A percentile compares a stretch with the other conserved stretches of the same genome.
These are phyloP conservation scores for Dasysyrphus albostriatus DNA, from an alignment of 2,888 invertebrate species.

Conservation along the genomic window DNA sequence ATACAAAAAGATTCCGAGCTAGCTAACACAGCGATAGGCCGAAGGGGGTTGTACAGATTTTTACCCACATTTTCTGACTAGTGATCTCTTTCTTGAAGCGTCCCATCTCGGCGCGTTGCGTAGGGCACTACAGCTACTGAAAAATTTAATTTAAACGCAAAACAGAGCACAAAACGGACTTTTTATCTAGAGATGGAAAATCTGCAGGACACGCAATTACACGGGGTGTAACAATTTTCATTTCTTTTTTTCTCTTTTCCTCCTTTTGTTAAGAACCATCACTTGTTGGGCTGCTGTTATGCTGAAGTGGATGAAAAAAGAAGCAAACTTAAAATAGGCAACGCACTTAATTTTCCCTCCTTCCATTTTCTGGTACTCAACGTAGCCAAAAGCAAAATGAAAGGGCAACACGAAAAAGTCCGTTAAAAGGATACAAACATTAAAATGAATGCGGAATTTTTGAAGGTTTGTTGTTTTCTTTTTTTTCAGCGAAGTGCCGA, in stretches of 20 bases:
- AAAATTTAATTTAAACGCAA: slow-evolving; percentile 75
- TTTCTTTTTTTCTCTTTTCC: slow-evolving; percentile 40
- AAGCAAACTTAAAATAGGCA: slow-evolving; percentile 61
- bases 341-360: slow-evolving; percentile 65
- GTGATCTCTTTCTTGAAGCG: slow-evolving; percentile 51
- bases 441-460: slow-evolving; percentile 59
- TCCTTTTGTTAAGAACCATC: slow-evolving; percentile 63
- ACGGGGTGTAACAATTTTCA: slow-evolving; percentile 69
- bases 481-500: slow-evolving; percentile 71
- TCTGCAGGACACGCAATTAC: slow-evolving; percentile 74
- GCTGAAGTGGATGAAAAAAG: slow-evolving; percentile 49
- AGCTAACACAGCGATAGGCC: slow-evolving; percentile 16
- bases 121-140: slow-evolving; percentile 41
- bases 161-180: slow-evolving; percentile 54
- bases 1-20: slow-evolving; percentile 61
- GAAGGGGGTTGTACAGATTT: slow-evolving; percentile 55
- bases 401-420: slow-evolving; percentile 67
- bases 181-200: slow-evolving; percentile 65
- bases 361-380: slow-evolving; percentile 47
- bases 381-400: slow-evolving; percentile 63
- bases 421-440: slow-evolving; percentile 75
- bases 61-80: slow-evolving; percentile 45
- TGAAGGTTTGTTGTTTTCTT: slow-evolving; percentile 54
- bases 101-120: slow-evolving; percentile 42
- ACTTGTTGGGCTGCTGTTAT: slow-evolving; percentile 58